A percentile compares a stretch with the other conserved stretches of the same genome.
Conservation (phyloP, 2,888 invertebrate species). For the Euplagia quadripunctaria region DNA sequence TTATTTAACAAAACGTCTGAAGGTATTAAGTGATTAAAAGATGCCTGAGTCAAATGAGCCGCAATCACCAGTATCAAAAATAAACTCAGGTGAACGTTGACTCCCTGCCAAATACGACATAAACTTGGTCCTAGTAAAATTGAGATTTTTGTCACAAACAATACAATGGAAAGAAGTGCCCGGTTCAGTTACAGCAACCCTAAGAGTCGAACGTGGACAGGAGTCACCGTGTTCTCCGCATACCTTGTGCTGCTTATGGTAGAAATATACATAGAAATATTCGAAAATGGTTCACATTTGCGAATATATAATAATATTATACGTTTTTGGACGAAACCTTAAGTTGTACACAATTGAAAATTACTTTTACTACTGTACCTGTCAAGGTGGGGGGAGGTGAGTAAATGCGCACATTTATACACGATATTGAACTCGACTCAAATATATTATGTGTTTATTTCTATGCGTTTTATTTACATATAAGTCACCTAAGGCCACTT, state of each 20-base stretch:
- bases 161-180: slow-evolving; percentile 65
- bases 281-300: slow-evolving; percentile 72
- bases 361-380: background rate
- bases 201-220: slow-evolving; percentile 70
- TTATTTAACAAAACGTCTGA: no score
- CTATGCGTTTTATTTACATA: background rate
- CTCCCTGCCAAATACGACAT: background rate
- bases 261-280: slow-evolving; percentile 76
- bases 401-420: background rate
- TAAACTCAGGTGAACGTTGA: background rate
- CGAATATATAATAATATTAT: slow-evolving; percentile 66
- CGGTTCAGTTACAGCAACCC: slow-evolving; percentile 69
- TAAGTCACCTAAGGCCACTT: no score
- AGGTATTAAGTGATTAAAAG: no score
- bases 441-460: background rate
- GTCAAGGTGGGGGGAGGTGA: background rate
- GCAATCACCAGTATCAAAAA: background rate
- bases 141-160: background rate
- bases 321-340: slow-evolving; percentile 36
- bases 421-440: background rate
- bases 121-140: background rate
- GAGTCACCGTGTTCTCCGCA: slow-evolving; percentile 77
- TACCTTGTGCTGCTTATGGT: slow-evolving; percentile 75
- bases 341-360: background rate
- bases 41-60: no score